Base-by-base conservation (phyloP, 2,797 vertebrate genomes). In the Arrhamphus sclerolepis region DNA sequence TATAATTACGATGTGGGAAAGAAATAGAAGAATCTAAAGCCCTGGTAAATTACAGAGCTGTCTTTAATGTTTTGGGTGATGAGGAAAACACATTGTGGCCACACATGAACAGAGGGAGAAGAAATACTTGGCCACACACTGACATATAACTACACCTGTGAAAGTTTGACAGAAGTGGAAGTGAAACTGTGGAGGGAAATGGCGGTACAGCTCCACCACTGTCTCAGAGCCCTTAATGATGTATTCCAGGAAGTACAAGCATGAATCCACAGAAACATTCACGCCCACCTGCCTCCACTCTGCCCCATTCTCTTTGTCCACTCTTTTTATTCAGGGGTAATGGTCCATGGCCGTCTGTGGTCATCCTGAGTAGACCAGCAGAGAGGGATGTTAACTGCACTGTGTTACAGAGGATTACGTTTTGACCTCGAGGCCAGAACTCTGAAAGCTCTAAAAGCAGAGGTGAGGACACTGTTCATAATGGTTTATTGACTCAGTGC, bases 211-310 rank as follows among this genome's bases (percentile, higher is more conserved):
- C 42, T 26, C 40, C 31, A 46, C 6, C 46, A 31, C 43, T 28
- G n/a, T 24, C 19, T 56, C 17, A 13, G 47, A 51, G 56, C 62
- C 13, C 16, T 64, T 62, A 44, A 22, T 21, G 4, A 50, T 48
- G 49, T 52, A 26, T 67, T 73, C 58, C 17, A 19, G 56, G 17
- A 26, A 38, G 63, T 42, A 58, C 65, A 76, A 52, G 47, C 54
- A 42, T 40, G 0, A 9, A 20, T 64, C 56, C 57, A 79, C 60
- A 71, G 8, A 72, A 59, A 60, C 62, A 65, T 39, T 48, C 52
- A 47, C 51, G 46, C 10, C 44, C 63, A 87, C 83, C 87, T 90
- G 84, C 62, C 62, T 80, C 61, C 70, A 50, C 63, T 77, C 60
- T 57, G 68, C n/a, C 21, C 48, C 66, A 58, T 46, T 2, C 31